These are phyloP conservation scores for Dascyllus trimaculatus DNA, from an alignment of 2,113 vertebrate genomes.

Conservation along the genomic window DNA sequence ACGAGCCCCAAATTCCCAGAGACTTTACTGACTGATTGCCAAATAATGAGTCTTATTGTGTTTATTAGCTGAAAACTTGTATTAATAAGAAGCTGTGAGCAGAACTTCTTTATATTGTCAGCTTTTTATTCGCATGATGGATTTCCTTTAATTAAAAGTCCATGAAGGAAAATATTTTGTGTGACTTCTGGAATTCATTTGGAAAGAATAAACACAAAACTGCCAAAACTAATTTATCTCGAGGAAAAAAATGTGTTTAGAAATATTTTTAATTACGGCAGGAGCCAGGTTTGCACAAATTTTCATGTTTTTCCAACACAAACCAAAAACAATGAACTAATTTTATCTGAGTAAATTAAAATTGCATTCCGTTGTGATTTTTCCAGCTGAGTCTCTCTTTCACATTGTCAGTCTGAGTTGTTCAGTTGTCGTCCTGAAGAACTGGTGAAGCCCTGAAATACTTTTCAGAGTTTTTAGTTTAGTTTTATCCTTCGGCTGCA, in stretches of 20 bases:
- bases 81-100: too few species aligned
- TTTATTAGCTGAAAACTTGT: too few species aligned
- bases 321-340: background rate
- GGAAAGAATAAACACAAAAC: constrained; percentile 23
- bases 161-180: constrained; percentile 26
- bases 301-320: background rate
- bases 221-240: constrained; percentile 29
- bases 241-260: background rate
- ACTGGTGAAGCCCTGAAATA: too few species aligned
- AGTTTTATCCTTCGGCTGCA: too few species aligned
- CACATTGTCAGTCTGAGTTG: too few species aligned
- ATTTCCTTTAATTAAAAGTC: constrained; percentile 20
- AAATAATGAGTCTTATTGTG: too few species aligned
- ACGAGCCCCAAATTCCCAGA: too few species aligned
- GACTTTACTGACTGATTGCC: too few species aligned
- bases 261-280: background rate
- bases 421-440: too few species aligned
- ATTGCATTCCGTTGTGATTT: background rate
- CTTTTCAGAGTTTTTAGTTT: too few species aligned
- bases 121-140: background rate
- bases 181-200: constrained; percentile 12
- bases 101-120: background rate
- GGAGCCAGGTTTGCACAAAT: background rate
- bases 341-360: background rate
- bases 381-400: background rate